Conservation (phyloP, 2,113 vertebrate genomes). For the Gallinago jamesoni region DNA sequence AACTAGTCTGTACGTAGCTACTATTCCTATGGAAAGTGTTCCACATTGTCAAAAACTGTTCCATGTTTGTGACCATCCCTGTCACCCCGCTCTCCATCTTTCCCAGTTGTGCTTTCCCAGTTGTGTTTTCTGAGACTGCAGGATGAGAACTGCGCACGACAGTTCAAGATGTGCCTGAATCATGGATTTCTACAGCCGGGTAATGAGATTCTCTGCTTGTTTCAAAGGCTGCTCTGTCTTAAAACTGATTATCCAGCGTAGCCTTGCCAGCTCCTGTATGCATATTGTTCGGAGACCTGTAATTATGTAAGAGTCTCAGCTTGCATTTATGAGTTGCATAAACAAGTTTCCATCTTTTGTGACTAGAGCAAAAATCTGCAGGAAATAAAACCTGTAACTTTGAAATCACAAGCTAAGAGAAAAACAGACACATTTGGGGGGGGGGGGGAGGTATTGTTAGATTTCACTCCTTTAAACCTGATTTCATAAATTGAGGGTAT, state of each 20-base stretch:
- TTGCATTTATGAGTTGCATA: constrained; percentile 44
- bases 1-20: neutral
- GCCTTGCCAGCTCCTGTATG: neutral
- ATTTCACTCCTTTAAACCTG: neutral
- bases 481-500: neutral
- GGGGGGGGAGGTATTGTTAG: accelerated
- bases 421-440: neutral
- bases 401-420: neutral
- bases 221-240: constrained; percentile 18
- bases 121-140: neutral
- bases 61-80: neutral
- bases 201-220: constrained; percentile 38
- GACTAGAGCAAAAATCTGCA: neutral
- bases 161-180: neutral
- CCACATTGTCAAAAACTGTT: neutral
- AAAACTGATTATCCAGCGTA: constrained; percentile 22
- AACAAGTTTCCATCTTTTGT: neutral
- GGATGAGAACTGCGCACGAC: neutral
- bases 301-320: constrained; percentile 40
- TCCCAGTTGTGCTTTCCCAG: neutral
- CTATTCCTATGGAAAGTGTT: neutral
- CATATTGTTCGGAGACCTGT: constrained; percentile 31
- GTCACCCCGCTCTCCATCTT: neutral
- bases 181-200: neutral
- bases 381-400: neutral